Conservation (phyloP, 2,888 invertebrate genomes). For the Ophioninae sp. region DNA sequence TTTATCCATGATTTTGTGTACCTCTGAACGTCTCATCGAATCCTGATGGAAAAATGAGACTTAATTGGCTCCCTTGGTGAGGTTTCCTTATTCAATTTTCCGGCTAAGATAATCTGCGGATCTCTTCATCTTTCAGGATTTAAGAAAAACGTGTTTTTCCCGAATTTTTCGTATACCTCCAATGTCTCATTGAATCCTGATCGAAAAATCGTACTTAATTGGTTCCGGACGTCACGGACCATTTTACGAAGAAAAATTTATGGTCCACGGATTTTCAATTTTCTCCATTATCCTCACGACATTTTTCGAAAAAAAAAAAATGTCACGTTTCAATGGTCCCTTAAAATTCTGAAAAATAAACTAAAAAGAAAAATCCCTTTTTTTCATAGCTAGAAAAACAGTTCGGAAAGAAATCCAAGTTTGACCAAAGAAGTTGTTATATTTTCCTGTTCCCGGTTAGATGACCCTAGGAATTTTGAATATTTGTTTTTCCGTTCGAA, state of each 20-base stretch:
- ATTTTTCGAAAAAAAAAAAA: background rate
- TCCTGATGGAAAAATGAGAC: slow-evolving; percentile 66
- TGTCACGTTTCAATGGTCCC: too few relatives aligned
- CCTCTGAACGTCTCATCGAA: slow-evolving; percentile 65
- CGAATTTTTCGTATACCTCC: slow-evolving; percentile 63
- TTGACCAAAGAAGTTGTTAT: slow-evolving; percentile 12
- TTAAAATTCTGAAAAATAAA: background rate
- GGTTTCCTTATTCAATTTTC: slow-evolving; percentile 21
- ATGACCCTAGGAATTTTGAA: slow-evolving; percentile 29
- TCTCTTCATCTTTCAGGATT: background rate
- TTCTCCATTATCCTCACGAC: background rate
- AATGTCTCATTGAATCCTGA: slow-evolving; percentile 65
- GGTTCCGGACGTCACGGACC: slow-evolving; percentile 49
- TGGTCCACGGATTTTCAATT: too few relatives aligned
- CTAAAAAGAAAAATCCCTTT: too few relatives aligned
- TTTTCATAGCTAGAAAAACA: background rate
- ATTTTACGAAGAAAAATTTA: too few relatives aligned
- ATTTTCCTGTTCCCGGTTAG: slow-evolving; percentile 44
- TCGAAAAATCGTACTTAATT: slow-evolving; percentile 67
- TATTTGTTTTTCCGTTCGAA: background rate
- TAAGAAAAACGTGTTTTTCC: slow-evolving; percentile 5
- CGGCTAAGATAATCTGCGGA: background rate
- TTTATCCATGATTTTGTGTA: slow-evolving; percentile 52
- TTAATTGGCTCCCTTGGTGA: slow-evolving; percentile 66
- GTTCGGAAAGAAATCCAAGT: background rate